Evolutionary conservation across 2,888 invertebrate species (phyloP).

Genomic region (Dolichomitus sp.): DNA sequence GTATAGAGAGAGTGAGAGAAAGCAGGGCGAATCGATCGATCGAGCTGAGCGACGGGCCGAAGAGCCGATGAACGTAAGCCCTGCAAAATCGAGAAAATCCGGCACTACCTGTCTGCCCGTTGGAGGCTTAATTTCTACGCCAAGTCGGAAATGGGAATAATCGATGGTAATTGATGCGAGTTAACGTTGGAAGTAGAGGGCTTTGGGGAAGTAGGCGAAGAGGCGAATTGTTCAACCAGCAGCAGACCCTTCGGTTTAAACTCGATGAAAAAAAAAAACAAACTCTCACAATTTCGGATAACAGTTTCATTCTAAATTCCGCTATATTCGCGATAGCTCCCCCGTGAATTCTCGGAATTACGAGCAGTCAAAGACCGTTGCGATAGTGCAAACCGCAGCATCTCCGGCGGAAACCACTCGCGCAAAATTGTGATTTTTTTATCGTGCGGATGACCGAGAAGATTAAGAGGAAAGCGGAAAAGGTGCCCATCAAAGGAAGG

Average conservation of each 20-base stretch:
- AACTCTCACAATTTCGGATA: not conserved
- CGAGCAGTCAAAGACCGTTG: not conserved
- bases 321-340: not conserved
- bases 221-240: constrained; percentile 2
- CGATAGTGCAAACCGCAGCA: not conserved
- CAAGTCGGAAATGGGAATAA: constrained; percentile 67
- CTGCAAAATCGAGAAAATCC: constrained; percentile 18
- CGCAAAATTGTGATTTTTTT: not conserved
- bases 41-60: constrained; percentile 10
- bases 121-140: constrained; percentile 44
- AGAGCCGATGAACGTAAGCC: constrained; percentile 2
- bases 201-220: constrained; percentile 20
- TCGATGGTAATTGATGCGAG: constrained; percentile 72
- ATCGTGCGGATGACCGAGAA: not conserved
- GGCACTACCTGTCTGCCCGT: not conserved
- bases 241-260: not conserved
- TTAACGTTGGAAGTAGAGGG: constrained; percentile 20
- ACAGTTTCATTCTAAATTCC: not conserved
- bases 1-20: not conserved
- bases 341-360: not conserved
- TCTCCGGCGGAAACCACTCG: not conserved
- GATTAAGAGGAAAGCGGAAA: no score
- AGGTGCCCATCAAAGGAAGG: no score
- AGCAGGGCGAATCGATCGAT: constrained; percentile 10
- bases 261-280: not conserved